phyloP scores from a whole-genome alignment of 2,888 invertebrate species.

The Camponotus fellah region DNA sequence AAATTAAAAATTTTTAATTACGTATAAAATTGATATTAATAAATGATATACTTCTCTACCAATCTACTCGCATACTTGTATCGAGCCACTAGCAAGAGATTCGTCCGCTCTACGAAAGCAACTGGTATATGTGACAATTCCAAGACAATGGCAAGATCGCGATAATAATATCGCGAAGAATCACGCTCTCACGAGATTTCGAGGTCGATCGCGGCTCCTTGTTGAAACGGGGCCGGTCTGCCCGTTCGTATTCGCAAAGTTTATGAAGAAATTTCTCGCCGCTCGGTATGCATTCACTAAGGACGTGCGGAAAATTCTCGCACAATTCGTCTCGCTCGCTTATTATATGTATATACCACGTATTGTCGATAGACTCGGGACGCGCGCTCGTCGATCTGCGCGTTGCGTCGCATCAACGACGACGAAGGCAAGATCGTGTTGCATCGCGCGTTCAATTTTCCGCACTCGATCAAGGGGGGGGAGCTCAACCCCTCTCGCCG shows the following conservation, averaged over 20 bases:
- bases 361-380: constrained; percentile 24
- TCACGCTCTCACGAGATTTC: neutral
- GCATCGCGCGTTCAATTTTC: constrained; percentile 41
- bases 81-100: neutral
- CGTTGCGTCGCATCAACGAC: constrained; percentile 33
- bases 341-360: constrained; percentile 22
- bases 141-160: constrained; percentile 9
- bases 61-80: constrained; percentile 2
- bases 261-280: constrained; percentile 41
- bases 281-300: constrained; percentile 38
- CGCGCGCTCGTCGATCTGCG: constrained; percentile 20
- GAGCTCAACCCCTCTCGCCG: constrained; percentile 27
- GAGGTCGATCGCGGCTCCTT: constrained; percentile 8
- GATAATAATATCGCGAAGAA: constrained; percentile 6
- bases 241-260: constrained; percentile 23
- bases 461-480: constrained; percentile 14
- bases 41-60: neutral
- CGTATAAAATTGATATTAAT: neutral
- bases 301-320: constrained; percentile 45
- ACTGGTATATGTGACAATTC: neutral
- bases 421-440: neutral
- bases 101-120: no score
- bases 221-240: neutral
- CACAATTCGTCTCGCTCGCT: constrained; percentile 33
- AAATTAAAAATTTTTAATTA: neutral